Base-by-base conservation (phyloP, 2,888 invertebrate genomes). In the Caenorhabditis drosophilae region DNA sequence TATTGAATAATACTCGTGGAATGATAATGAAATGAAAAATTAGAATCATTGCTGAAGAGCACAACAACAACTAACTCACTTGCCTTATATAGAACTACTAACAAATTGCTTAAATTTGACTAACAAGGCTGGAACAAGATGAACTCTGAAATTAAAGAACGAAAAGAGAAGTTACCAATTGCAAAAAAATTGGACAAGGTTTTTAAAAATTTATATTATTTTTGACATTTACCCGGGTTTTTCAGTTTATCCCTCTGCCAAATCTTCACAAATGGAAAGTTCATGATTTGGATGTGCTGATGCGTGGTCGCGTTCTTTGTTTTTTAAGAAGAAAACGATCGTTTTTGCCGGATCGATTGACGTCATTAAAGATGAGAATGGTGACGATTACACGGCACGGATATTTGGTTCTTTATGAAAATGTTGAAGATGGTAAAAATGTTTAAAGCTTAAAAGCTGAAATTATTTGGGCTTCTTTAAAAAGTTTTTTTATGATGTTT, bases 181-280 rank as follows among this genome's bases (percentile, higher is more conserved):
- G 49, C 54, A 41, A 58, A 64, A 51, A 38, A 46, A 26, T 34
- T 64, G 18, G 50, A 64, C 51, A 58, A 64, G 47, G 53, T 61
- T 45, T 27, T 2, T 12, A 42, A 23, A 42, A 23, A 42, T 12
- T 20, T 15, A 18, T 42, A 20, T 31, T 45, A 15, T 27, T 26
- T 16, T 38, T 38, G 22, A 9, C 18, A 7, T 26, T 34, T 15
- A 18, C 6, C 34, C 6, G 18, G 16, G n/a, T 20, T 31, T 47
- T 58, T 31, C 54, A 61, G 62, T 51, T 55, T 31, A 51, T 64
- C 31, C 15, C 58, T 6, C 64, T 64, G 16, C 64, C 64, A n/a
- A 42, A 54, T 15, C 16, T 40, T 4, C 31, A 23, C 23, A 45
- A 34, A 15, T 64, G 64, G 64, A 46, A 46, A 25, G 64, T 64